Evolutionary conservation across 1,140 invertebrate species (phyloP).

Genomic region (Sycophila sp.): DNA sequence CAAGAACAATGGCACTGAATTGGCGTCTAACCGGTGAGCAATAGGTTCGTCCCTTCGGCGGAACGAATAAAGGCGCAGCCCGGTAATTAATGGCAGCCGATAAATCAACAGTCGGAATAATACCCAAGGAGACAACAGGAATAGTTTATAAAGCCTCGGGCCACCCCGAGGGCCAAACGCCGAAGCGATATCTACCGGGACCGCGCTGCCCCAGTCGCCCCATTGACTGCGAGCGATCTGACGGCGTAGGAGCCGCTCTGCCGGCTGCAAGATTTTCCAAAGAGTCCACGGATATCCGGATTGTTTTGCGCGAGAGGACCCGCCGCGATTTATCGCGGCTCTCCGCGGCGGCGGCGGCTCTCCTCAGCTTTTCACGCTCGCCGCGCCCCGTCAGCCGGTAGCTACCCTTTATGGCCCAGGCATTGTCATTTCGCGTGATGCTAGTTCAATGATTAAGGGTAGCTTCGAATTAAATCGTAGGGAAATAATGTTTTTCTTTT

Average conservation of each 20-base stretch:
- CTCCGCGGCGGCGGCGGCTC: no score
- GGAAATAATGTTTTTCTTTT: no score
- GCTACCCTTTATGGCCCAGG: no score
- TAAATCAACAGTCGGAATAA: conserved; percentile 65
- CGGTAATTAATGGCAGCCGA: conserved; percentile 64
- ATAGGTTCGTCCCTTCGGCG: conserved; percentile 63
- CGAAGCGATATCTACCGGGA: conserved; percentile 3
- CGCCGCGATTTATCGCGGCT: conserved; percentile 2
- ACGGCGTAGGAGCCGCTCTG: neutral
- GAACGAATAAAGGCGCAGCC: conserved; percentile 62
- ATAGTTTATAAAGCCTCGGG: conserved; percentile 65
- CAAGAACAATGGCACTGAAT: conserved; percentile 65
- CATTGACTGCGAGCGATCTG: conserved; percentile 1
- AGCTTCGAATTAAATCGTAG: no score
- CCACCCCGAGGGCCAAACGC: no score
- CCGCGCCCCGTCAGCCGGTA: no score
- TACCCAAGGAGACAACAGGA: conserved; percentile 67
- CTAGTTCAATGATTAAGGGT: no score
- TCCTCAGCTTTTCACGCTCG: no score
- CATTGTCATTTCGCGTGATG: no score
- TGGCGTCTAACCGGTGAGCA: conserved; percentile 65
- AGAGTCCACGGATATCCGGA: conserved; percentile 23
- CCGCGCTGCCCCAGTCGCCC: neutral
- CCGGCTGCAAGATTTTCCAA: conserved; percentile 31
- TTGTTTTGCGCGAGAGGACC: neutral